Percentiles rank a stretch among this genome's conserved stretches.
phyloP scores from a whole-genome alignment of 2,888 invertebrate species.

The Lasioglossum calceatum region DNA sequence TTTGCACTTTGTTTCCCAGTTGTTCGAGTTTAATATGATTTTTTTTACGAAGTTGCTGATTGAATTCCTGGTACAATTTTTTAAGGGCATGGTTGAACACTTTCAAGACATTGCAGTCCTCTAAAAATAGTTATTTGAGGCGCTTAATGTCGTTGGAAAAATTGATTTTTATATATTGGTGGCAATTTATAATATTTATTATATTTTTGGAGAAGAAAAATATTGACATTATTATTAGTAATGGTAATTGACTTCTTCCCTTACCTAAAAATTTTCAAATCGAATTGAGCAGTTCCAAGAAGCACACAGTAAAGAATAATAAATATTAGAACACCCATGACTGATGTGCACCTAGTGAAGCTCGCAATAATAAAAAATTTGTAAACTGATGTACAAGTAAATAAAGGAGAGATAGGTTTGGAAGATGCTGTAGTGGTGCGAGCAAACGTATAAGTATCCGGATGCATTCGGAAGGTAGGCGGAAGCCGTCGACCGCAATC shows the following conservation, averaged over 20 bases:
- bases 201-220: no score
- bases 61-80: neutral
- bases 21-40: neutral
- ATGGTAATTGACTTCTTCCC: no score
- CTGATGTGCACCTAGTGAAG: neutral
- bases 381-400: neutral
- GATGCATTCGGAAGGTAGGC: neutral
- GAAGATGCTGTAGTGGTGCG: neutral
- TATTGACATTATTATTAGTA: no score
- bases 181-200: no score
- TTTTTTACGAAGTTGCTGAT: neutral
- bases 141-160: no score
- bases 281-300: no score
- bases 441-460: neutral
- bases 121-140: no score
- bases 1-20: neutral
- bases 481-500: slow-evolving; percentile 30
- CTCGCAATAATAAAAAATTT: neutral
- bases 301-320: neutral
- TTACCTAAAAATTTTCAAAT: no score
- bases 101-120: no score
- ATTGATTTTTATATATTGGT: no score
- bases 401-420: neutral
- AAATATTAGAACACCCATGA: neutral
- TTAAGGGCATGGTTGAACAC: neutral